Base-by-base conservation (phyloP, 2,888 invertebrate species). In the Steinernema carpocapsae region DNA sequence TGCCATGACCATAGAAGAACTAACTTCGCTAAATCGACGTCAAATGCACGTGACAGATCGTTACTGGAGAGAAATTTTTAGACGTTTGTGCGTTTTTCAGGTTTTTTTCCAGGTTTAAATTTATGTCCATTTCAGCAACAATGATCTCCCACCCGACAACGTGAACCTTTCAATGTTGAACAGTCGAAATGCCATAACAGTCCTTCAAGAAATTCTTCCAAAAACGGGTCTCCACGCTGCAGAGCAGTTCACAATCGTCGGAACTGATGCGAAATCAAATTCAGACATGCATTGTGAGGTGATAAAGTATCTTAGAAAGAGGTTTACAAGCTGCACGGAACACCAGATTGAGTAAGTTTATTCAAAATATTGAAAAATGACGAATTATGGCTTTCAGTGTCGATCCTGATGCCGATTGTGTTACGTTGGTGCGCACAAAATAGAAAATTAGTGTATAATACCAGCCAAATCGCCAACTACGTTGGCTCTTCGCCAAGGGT, bases 71-170 rank as follows among this genome's bases (percentile, higher is more conserved):
- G 56, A 56, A 26, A 56, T 56, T 12, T 56, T 56, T 26, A 56
- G 56, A 17, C 56, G 56, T 24, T 56, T 56, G 48, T 48, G 3
- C n/a, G 48, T 17, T 4, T 4, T n/a, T n/a, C n/a, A n/a, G n/a
- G n/a, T n/a, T n/a, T n/a, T n/a, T n/a, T n/a, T n/a, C n/a, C 4
- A 48, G n/a, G n/a, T 17, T 48, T 10, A 6, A 6, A 48, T 10
- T 48, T 10, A 17, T n/a, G n/a, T 48, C 6, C 4, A 17, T 48
- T 48, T 48, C 48, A 48, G 48, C 26, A 56, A 56, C 26, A 26
- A 26, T 17, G 56, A 56, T 56, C 56, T 56, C 26, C 56, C 56
- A 17, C 56, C 56, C 22, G 56, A 56, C 56, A 56, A 56, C 26
- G 22, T 56, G 24, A 56, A 56, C 56, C 26, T 56, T 6, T 3